A percentile compares a stretch with the other conserved stretches of the same genome.
Evolutionary conservation across 1,140 invertebrate genomes (phyloP).

Genomic region (Camponotus pennsylvanicus): DNA sequence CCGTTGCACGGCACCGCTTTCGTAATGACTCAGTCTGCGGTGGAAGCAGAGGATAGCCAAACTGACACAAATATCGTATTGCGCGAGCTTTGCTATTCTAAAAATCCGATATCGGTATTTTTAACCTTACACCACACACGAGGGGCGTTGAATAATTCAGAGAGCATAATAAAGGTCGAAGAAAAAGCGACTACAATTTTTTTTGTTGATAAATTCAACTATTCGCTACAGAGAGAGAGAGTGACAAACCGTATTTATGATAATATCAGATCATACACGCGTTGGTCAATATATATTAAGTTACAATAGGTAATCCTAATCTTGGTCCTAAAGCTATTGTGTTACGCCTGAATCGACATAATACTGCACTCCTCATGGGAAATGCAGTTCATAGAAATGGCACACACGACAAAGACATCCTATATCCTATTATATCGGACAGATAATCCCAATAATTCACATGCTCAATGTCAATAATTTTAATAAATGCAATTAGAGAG

Average conservation of each 20-base stretch:
- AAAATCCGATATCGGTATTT: background rate
- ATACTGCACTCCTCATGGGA: background rate
- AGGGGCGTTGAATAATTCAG: background rate
- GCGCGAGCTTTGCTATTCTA: background rate
- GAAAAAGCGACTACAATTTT: background rate
- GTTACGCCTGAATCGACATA: background rate
- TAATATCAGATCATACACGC: background rate
- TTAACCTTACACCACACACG: background rate
- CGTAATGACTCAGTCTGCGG: slow-evolving; percentile 20
- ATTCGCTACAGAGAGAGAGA: background rate
- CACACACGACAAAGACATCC: background rate
- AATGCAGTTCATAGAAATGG: background rate
- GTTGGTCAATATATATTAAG: background rate
- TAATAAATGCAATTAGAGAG: background rate
- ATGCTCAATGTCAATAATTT: background rate
- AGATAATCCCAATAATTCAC: background rate
- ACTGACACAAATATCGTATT: slow-evolving; percentile 18
- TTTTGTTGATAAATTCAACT: background rate
- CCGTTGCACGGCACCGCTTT: background rate
- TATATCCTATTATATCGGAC: background rate
- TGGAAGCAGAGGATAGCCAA: slow-evolving; percentile 14
- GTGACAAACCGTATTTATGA: background rate
- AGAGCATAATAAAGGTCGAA: background rate
- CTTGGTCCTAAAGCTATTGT: background rate
- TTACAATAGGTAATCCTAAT: background rate